Conservation (phyloP, 2,113 vertebrate species). For the Climacteris rufus region DNA sequence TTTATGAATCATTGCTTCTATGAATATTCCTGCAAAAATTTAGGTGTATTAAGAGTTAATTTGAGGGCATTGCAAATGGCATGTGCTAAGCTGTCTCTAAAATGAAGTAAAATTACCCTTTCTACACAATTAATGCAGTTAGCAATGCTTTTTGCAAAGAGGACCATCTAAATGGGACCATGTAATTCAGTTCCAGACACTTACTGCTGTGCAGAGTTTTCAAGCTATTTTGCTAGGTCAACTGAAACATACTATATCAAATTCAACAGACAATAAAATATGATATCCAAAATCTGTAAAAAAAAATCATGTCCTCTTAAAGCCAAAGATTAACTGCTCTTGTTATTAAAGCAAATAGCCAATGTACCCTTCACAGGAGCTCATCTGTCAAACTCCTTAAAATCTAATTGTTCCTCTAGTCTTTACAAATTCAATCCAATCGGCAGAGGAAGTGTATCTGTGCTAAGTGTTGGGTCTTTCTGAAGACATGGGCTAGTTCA, state of each 20-base stretch:
- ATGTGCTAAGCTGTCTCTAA: neutral
- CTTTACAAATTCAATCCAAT: neutral
- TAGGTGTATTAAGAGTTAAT: neutral
- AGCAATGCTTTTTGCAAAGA: neutral
- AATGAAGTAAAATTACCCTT: neutral
- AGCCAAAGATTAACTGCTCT: neutral
- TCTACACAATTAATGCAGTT: neutral
- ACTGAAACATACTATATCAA: neutral
- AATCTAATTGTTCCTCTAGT: neutral
- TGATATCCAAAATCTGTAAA: neutral
- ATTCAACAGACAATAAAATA: neutral
- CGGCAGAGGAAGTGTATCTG: neutral
- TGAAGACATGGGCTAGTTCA: neutral
- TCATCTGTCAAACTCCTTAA: conserved; percentile 1
- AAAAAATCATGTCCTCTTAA: neutral
- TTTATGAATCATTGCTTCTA: neutral
- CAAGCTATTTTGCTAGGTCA: neutral
- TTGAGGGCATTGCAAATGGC: neutral
- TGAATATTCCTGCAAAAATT: neutral
- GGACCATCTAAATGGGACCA: neutral
- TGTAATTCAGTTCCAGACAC: neutral
- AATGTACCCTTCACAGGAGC: neutral
- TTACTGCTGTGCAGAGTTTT: neutral
- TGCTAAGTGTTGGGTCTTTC: neutral
- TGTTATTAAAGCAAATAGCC: conserved; percentile 5